Conservation (phyloP, 1,140 invertebrate species). For the Brachionus plicatilis region DNA sequence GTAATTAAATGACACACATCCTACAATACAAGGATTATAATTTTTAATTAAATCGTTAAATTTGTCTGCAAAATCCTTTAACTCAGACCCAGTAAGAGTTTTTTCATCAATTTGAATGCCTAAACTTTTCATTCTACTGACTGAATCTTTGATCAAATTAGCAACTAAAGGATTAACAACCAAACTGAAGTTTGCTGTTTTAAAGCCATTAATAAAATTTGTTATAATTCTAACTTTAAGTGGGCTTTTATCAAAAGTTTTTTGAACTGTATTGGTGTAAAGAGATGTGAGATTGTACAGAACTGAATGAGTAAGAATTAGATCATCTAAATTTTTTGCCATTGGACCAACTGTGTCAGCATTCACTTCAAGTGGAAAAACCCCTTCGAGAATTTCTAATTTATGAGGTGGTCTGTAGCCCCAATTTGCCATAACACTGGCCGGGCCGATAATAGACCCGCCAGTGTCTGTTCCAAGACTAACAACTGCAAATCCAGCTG, state of each 20-base stretch:
- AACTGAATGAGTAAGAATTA: background rate
- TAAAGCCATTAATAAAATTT: background rate
- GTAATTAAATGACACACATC: background rate
- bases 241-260: background rate
- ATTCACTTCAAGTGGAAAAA: background rate
- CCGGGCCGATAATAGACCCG: background rate
- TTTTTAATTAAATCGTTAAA: background rate
- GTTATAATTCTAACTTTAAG: background rate
- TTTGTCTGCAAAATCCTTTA: background rate
- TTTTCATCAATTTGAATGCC: background rate
- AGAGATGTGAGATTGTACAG: background rate
- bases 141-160: background rate
- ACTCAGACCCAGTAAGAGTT: background rate
- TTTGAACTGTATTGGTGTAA: background rate
- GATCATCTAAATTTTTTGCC: background rate
- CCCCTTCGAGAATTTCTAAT: background rate
- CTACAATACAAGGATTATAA: background rate
- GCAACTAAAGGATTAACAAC: background rate
- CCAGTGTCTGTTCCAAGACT: background rate
- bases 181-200: background rate
- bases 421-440: background rate
- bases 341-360: background rate
- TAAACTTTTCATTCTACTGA: background rate
- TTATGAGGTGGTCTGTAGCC: background rate
- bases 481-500: background rate